These are phyloP conservation scores for Cercocebus atys DNA, from an alignment of 2,113 vertebrate species.

Conservation along the genomic window DNA sequence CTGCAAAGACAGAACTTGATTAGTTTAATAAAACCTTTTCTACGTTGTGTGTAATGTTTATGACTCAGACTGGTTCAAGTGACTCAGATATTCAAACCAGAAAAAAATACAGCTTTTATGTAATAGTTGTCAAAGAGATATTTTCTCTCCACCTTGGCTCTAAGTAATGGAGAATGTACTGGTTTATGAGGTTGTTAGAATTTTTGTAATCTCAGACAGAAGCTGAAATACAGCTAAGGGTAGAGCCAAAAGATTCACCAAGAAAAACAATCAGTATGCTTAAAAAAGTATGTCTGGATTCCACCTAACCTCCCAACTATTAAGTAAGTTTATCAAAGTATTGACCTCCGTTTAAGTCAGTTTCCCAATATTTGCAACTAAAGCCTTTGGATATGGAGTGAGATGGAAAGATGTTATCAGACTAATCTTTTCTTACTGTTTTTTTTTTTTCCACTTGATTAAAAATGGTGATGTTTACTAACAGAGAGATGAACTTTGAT, in stretches of 20 bases:
- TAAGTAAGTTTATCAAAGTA: not conserved
- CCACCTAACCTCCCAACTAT: not conserved
- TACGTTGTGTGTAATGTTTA: not conserved
- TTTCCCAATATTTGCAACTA: conserved; percentile 12
- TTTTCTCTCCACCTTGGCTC: not conserved
- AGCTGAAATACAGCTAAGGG: not conserved
- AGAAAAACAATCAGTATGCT: not conserved
- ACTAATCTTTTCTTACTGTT: not conserved
- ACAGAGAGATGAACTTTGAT: not conserved
- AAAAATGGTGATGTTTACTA: not conserved
- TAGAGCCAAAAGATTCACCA: not conserved
- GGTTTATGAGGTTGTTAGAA: not conserved
- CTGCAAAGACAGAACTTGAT: not conserved
- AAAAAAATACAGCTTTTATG: not conserved
- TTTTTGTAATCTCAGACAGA: not conserved
- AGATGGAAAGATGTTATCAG: not conserved
- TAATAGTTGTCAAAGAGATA: not conserved
- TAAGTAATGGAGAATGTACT: not conserved
- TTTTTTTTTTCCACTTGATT: not conserved
- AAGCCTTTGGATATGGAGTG: not conserved
- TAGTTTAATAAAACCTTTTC: not conserved
- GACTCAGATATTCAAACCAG: not conserved
- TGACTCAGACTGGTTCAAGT: not conserved
- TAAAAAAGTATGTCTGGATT: not conserved
- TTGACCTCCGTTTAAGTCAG: not conserved